Percentiles rank a stretch among this genome's conserved stretches.
phyloP scores from a whole-genome alignment of 2,113 vertebrate genomes.

The Acanthisitta chloris region DNA sequence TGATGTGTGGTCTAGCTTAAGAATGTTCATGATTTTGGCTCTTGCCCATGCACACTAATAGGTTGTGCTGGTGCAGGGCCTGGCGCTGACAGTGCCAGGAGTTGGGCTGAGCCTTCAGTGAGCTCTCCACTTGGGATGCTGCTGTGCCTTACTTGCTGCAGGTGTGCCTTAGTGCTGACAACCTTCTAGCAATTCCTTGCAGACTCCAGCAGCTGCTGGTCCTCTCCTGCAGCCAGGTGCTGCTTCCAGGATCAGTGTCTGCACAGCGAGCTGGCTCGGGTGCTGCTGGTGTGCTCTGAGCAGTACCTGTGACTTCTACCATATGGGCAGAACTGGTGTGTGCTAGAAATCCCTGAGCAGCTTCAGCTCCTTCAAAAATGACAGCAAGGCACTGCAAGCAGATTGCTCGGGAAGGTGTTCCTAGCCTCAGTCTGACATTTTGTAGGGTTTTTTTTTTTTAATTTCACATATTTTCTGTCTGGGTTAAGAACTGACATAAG shows the following conservation, averaged over 20 bases:
- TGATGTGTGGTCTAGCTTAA: not conserved
- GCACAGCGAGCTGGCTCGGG: not conserved
- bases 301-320: not conserved
- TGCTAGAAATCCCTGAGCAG: not conserved
- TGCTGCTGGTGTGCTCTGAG: not conserved
- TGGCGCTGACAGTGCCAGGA: not conserved
- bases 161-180: not conserved
- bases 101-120: not conserved
- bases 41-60: not conserved
- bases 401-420: slow-evolving; percentile 13
- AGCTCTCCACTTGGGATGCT: not conserved
- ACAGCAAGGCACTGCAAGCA: not conserved
- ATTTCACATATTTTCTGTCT: not conserved
- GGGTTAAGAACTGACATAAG: not conserved
- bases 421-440: not conserved
- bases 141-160: not conserved
- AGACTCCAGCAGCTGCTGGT: not conserved
- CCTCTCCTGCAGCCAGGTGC: fast-evolving
- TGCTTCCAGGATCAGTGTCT: not conserved
- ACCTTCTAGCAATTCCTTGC: not conserved
- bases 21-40: not conserved
- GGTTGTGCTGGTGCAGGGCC: not conserved
- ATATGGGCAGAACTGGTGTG: not conserved
- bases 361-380: not conserved
- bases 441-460: not conserved